Conservation (phyloP, 2,888 invertebrate species). For the Chirona hameri region DNA sequence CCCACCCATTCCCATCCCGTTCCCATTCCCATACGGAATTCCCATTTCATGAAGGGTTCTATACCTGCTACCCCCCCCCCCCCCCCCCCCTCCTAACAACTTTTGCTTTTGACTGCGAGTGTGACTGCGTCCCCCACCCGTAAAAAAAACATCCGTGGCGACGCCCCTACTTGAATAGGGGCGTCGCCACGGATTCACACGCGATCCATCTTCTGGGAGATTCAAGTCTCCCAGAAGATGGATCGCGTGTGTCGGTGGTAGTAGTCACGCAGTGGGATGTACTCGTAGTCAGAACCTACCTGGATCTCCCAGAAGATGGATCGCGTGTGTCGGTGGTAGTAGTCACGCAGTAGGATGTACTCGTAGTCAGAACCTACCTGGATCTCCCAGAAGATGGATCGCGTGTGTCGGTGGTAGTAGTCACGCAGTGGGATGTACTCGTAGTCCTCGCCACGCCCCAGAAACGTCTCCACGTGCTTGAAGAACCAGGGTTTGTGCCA, state of each 20-base stretch:
- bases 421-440: constrained; percentile 76
- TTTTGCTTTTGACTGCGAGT: no score
- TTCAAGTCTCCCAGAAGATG: constrained; percentile 80
- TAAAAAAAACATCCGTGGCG: no score
- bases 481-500: constrained; percentile 85
- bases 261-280: constrained; percentile 74
- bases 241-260: constrained; percentile 76
- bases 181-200: no score
- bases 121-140: no score
- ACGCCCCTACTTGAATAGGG: no score
- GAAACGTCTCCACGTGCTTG: constrained; percentile 63
- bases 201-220: no score
- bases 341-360: constrained; percentile 73
- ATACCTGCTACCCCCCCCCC: no score
- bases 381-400: constrained; percentile 78
- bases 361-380: constrained; percentile 62
- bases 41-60: no score
- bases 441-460: constrained; percentile 46
- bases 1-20: no score
- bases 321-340: constrained; percentile 75
- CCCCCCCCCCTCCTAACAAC: no score
- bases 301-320: constrained; percentile 80
- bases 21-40: no score
- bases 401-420: constrained; percentile 77
- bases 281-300: constrained; percentile 65